Percentiles rank a stretch among this genome's conserved stretches.
Conservation (phyloP, 2,113 vertebrate species). For the Xiphophorus maculatus region DNA sequence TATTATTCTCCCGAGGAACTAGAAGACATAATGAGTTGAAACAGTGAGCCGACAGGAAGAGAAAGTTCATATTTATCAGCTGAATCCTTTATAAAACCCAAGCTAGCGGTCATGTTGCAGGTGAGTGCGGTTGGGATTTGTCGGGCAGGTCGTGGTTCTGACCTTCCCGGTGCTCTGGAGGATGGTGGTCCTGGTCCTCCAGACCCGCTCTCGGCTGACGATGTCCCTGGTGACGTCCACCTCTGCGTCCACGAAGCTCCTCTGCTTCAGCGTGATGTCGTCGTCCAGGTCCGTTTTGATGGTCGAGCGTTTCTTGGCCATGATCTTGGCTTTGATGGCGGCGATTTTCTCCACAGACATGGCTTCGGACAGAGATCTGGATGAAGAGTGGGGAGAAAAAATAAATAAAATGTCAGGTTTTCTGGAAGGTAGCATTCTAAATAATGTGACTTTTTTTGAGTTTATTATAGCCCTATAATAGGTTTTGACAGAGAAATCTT, state of each 20-base stretch:
- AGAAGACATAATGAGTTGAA: too few relatives aligned
- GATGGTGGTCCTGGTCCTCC: constrained; percentile 97
- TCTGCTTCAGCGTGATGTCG: constrained; percentile 95
- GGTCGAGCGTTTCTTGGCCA: constrained; percentile 99
- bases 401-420: not conserved
- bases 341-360: constrained; percentile 99
- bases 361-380: constrained; percentile 96
- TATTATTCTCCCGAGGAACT: too few relatives aligned
- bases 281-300: constrained; percentile 98
- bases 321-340: constrained; percentile 99
- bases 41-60: too few relatives aligned
- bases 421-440: not conserved
- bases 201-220: constrained; percentile 96
- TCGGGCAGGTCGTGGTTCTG: constrained; percentile 22
- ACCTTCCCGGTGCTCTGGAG: constrained; percentile 99
- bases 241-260: constrained; percentile 98
- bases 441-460: not conserved
- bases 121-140: not conserved
- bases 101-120: not conserved
- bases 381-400: not conserved
- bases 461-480: not conserved
- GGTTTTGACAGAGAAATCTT: not conserved
- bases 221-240: constrained; percentile 98
- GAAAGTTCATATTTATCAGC: not conserved
- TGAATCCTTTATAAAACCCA: not conserved